phyloP scores from a whole-genome alignment of 2,888 invertebrate species.

The Oscheius sp. region DNA sequence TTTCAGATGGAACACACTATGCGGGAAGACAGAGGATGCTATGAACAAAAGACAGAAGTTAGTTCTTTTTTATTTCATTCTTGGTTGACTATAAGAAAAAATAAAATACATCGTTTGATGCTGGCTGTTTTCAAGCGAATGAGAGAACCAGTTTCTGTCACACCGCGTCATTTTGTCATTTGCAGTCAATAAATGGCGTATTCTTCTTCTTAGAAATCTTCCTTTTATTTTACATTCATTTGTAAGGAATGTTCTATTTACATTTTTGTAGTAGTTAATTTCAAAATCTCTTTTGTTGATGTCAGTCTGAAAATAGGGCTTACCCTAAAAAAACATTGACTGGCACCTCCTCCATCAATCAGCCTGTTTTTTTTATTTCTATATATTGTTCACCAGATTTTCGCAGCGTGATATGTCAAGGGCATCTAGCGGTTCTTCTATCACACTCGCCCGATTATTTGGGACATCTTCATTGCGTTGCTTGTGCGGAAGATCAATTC shows the following conservation, averaged over 20 bases:
- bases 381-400: neutral
- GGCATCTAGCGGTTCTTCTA: constrained; percentile 13
- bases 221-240: no score
- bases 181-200: neutral
- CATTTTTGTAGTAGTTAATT: no score
- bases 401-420: constrained; percentile 9
- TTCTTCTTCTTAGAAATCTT: neutral
- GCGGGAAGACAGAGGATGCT: no score
- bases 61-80: neutral
- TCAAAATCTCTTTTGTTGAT: no score
- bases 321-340: no score
- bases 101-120: constrained; percentile 11
- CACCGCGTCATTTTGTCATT: constrained; percentile 26
- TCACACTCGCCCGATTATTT: neutral
- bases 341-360: neutral
- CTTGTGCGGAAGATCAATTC: neutral
- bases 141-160: constrained; percentile 18
- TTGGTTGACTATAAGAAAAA: neutral
- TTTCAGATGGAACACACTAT: no score
- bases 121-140: constrained; percentile 23
- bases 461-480: neutral
- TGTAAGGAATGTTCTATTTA: no score
- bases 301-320: neutral
- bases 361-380: neutral
- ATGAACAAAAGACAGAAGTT: no score